Conservation (phyloP, 2,113 vertebrate genomes). For the Solea solea region DNA sequence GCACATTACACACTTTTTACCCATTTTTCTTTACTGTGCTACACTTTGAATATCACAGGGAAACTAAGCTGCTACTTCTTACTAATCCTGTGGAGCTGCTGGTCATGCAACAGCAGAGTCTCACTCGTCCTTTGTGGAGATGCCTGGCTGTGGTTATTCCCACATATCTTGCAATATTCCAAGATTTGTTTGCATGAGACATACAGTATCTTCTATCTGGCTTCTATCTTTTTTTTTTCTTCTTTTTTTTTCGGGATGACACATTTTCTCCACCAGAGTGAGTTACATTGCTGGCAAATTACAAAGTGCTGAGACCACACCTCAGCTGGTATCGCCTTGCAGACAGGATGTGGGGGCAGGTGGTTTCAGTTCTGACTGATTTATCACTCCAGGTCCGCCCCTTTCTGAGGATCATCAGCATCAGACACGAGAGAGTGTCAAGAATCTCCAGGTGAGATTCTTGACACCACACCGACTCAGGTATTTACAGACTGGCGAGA, state of each 20-base stretch:
- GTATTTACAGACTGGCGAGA: background rate
- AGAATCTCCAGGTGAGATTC: constrained; percentile 20
- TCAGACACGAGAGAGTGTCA: background rate
- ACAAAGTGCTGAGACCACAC: constrained; percentile 52
- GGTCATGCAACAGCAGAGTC: constrained; percentile 1
- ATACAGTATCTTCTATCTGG: constrained; percentile 25
- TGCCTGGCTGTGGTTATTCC: constrained; percentile 34
- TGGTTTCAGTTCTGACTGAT: constrained; percentile 62
- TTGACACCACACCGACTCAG: constrained; percentile 1
- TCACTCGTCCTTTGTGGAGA: constrained; percentile 1
- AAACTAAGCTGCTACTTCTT: constrained; percentile 18
- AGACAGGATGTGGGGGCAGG: constrained; percentile 64
- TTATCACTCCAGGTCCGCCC: constrained; percentile 52
- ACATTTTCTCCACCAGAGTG: constrained; percentile 42
- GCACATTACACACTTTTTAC: too few species aligned
- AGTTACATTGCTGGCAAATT: constrained; percentile 55
- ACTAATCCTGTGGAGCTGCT: constrained; percentile 12
- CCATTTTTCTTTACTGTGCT: too few species aligned
- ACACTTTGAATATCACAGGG: background rate
- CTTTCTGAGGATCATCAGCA: constrained; percentile 48
- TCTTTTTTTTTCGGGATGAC: constrained; percentile 40
- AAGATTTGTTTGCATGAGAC: constrained; percentile 26
- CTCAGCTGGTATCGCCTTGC: constrained; percentile 49
- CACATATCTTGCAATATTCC: background rate
- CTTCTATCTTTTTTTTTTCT: constrained; percentile 3